Evolutionary conservation across 2,113 vertebrate genomes (phyloP).

Genomic region (Nycticorax nycticorax): DNA sequence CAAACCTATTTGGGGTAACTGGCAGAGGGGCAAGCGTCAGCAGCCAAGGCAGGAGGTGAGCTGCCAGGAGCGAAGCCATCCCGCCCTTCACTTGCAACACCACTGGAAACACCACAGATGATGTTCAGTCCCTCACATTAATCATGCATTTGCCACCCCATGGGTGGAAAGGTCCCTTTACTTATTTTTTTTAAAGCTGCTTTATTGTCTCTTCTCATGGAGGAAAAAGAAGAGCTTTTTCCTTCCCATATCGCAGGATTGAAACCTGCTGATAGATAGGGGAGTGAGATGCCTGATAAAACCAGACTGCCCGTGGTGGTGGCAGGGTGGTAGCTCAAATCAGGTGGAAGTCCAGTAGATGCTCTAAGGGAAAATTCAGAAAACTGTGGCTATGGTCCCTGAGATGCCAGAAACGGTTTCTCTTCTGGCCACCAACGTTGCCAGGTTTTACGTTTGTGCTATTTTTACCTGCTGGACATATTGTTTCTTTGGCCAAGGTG

Average conservation of each 20-base stretch:
- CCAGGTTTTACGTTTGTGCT: background rate
- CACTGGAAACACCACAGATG: background rate
- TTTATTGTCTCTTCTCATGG: background rate
- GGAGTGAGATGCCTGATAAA: background rate
- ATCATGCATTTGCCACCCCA: background rate
- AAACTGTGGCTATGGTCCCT: background rate
- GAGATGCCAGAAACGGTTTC: background rate
- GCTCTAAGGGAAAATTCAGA: background rate
- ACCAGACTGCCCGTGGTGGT: background rate
- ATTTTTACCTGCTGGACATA: background rate
- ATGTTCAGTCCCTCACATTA: background rate
- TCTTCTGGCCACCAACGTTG: background rate
- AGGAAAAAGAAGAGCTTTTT: background rate
- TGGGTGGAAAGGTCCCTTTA: background rate
- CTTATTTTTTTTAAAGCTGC: background rate
- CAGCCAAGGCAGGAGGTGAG: background rate
- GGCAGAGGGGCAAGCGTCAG: background rate
- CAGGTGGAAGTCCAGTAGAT: background rate
- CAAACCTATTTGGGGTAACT: background rate
- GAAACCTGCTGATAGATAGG: background rate
- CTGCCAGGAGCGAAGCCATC: background rate
- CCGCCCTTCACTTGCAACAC: background rate
- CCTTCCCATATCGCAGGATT: accelerated
- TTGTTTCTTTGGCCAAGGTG: background rate
- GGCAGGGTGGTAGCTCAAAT: background rate